phyloP scores from a whole-genome alignment of 2,888 invertebrate species.

The Xestia xanthographa region DNA sequence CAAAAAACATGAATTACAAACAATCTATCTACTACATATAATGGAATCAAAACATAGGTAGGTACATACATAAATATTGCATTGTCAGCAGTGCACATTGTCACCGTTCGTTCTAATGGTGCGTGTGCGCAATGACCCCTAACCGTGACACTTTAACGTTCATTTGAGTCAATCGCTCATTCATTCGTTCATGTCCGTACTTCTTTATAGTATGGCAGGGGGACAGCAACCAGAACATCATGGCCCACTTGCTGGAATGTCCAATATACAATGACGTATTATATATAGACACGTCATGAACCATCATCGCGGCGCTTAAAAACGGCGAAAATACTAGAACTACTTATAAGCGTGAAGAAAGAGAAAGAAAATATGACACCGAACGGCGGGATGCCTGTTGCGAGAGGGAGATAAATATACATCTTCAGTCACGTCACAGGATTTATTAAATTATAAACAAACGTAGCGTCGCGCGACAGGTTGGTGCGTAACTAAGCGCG shows the following conservation, averaged over 20 bases:
- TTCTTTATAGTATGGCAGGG: not conserved
- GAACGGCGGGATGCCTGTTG: too few relatives aligned
- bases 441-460: too few relatives aligned
- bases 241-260: not conserved
- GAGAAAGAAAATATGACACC: too few relatives aligned
- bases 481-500: too few relatives aligned
- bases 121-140: constrained; percentile 41
- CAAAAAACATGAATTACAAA: not conserved
- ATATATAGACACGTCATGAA: too few relatives aligned
- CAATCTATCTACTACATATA: not conserved
- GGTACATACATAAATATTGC: constrained; percentile 16
- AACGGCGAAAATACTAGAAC: too few relatives aligned
- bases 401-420: too few relatives aligned
- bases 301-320: too few relatives aligned
- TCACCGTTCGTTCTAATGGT: constrained; percentile 20
- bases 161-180: not conserved
- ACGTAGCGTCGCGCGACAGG: too few relatives aligned
- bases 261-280: too few relatives aligned
- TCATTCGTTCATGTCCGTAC: not conserved
- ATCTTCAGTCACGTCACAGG: too few relatives aligned
- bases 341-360: too few relatives aligned
- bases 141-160: constrained; percentile 31
- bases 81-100: constrained; percentile 27
- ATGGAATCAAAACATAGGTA: not conserved
- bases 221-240: not conserved